Percentiles rank a stretch among this genome's conserved stretches.
Conservation (phyloP, 2,888 invertebrate genomes). For the Metacarcinus magister region DNA sequence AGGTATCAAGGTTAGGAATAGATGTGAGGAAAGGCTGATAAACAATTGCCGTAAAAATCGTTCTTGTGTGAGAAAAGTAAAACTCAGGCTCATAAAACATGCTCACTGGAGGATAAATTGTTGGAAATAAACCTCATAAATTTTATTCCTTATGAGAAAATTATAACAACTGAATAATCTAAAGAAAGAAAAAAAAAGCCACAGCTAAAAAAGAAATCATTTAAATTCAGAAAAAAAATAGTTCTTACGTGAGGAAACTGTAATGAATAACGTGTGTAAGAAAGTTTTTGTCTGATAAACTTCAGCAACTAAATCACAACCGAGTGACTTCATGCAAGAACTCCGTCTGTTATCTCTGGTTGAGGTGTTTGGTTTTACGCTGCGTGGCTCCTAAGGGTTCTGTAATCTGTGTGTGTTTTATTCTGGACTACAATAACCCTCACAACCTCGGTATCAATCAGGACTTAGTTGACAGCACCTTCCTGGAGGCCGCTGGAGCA, state of each 20-base stretch:
- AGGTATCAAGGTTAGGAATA: background rate
- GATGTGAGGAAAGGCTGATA: background rate
- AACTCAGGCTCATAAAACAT: background rate
- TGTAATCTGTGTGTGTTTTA: background rate
- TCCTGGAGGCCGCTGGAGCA: background rate
- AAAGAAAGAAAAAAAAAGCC: too few relatives aligned
- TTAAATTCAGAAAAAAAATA: too few relatives aligned
- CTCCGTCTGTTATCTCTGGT: background rate
- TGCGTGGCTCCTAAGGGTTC: background rate
- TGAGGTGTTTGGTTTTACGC: background rate
- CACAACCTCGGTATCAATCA: background rate
- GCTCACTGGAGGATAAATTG: background rate
- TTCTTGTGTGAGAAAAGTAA: background rate
- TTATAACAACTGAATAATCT: too few relatives aligned
- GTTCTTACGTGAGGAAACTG: too few relatives aligned
- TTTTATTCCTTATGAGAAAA: background rate
- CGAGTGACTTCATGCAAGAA: background rate
- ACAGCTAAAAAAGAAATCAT: too few relatives aligned
- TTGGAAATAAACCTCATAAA: background rate
- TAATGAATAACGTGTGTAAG: too few relatives aligned
- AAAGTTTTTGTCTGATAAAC: background rate
- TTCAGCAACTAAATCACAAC: background rate
- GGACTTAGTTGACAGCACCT: background rate
- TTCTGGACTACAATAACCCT: background rate
- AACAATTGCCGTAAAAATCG: background rate